phyloP scores from a whole-genome alignment of 2,113 vertebrate genomes.

The Rafetus swinhoei region DNA sequence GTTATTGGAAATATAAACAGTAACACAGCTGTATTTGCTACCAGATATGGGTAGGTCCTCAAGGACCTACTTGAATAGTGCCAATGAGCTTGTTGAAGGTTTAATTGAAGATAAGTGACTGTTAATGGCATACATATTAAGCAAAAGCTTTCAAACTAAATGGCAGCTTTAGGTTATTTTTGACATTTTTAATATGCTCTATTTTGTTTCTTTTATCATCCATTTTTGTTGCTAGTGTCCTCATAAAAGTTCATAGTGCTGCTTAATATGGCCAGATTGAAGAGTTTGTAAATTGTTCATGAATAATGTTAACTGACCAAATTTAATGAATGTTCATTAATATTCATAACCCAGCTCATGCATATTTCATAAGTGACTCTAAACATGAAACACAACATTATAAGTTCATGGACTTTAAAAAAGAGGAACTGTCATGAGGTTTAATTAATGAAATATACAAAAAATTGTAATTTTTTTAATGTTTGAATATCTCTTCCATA shows the following conservation, averaged over 20 bases:
- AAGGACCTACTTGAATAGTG: background rate
- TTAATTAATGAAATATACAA: constrained; percentile 55
- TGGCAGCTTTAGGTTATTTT: background rate
- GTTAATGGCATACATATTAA: constrained; percentile 30
- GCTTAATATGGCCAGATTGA: constrained; percentile 36
- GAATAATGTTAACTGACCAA: constrained; percentile 58
- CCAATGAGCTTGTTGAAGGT: constrained; percentile 54
- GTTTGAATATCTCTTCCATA: constrained; percentile 33
- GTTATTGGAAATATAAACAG: background rate
- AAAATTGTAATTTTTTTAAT: constrained; percentile 20
- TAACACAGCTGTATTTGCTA: background rate
- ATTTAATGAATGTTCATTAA: constrained; percentile 69
- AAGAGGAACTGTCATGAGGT: constrained; percentile 28
- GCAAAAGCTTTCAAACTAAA: constrained; percentile 14
- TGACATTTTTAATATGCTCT: background rate
- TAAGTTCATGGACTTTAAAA: constrained; percentile 47
- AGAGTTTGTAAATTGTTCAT: constrained; percentile 60
- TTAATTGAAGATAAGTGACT: constrained; percentile 66
- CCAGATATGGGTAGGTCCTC: background rate
- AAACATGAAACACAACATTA: constrained; percentile 50
- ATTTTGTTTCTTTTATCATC: constrained; percentile 20
- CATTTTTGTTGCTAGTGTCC: constrained; percentile 26
- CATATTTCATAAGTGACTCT: constrained; percentile 17
- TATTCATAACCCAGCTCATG: constrained; percentile 59
- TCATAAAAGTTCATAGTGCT: constrained; percentile 61